A percentile compares a stretch with the other conserved stretches of the same genome.
phyloP scores from a whole-genome alignment of 2,113 vertebrate species.

The Clupea harengus region DNA sequence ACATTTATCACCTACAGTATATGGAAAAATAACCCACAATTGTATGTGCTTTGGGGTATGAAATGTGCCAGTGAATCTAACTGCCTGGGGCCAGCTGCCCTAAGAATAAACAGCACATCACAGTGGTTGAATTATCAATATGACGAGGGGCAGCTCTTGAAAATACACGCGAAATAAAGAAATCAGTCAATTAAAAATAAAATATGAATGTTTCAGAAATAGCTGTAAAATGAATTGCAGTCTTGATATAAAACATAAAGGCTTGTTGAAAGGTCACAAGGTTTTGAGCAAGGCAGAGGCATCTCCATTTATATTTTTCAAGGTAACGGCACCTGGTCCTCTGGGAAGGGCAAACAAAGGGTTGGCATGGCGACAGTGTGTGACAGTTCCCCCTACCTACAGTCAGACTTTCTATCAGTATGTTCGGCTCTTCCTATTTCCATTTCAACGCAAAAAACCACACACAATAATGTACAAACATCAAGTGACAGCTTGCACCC shows the following conservation, averaged over 20 bases:
- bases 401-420: neutral
- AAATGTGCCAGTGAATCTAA: neutral
- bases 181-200: neutral
- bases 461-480: neutral
- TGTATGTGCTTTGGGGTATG: neutral
- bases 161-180: neutral
- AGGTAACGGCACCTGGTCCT: constrained; percentile 31
- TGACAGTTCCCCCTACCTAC: neutral
- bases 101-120: neutral
- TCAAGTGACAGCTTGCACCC: neutral
- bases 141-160: neutral
- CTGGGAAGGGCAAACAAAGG: constrained; percentile 46
- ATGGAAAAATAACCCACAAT: neutral
- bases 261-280: constrained; percentile 55
- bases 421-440: neutral
- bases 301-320: constrained; percentile 45
- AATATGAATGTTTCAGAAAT: neutral
- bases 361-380: constrained; percentile 6
- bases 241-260: neutral
- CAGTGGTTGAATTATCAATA: neutral
- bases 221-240: neutral
- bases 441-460: neutral
- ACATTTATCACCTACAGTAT: neutral
- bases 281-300: neutral
- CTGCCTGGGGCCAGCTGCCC: neutral